Percentiles rank a stretch among this genome's conserved stretches.
Evolutionary conservation across 2,888 invertebrate species (phyloP).

Genomic region (Sthenelais limicola): DNA sequence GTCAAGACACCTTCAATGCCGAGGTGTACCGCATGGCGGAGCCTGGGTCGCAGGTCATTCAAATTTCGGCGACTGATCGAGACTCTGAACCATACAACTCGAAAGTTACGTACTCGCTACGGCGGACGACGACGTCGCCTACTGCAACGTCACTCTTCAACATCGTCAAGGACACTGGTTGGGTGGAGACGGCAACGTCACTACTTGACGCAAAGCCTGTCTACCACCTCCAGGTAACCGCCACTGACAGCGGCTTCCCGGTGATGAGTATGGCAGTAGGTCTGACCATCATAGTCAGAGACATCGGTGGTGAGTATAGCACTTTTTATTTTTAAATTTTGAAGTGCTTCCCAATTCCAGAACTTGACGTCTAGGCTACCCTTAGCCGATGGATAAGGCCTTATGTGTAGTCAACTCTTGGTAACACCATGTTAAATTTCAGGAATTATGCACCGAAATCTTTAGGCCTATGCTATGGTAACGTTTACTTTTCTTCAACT

Average conservation of each 20-base stretch:
- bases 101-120: conserved; percentile 23
- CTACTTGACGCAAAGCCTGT: conserved; percentile 21
- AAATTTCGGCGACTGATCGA: conserved; percentile 12
- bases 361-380: no score
- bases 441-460: no score
- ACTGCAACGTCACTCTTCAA: conserved; percentile 12
- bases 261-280: conserved; percentile 30
- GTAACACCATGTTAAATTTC: no score
- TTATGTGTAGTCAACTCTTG: no score
- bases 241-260: conserved; percentile 34
- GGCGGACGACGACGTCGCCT: neutral
- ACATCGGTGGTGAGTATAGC: conserved; percentile 38
- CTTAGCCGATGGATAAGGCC: no score
- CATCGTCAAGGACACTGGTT: conserved; percentile 32
- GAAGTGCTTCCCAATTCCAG: no score
- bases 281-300: conserved; percentile 38
- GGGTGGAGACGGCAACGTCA: conserved; percentile 25
- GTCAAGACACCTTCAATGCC: conserved; percentile 34
- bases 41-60: conserved; percentile 4
- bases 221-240: conserved; percentile 38
- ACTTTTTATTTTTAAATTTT: no score
- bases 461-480: no score
- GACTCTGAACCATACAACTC: conserved; percentile 31
- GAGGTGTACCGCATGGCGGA: conserved; percentile 29
- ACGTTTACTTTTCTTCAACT: no score